Percentiles rank a stretch among this genome's conserved stretches.
Conservation (phyloP, 2,113 vertebrate species). For the Pungitius pungitius region DNA sequence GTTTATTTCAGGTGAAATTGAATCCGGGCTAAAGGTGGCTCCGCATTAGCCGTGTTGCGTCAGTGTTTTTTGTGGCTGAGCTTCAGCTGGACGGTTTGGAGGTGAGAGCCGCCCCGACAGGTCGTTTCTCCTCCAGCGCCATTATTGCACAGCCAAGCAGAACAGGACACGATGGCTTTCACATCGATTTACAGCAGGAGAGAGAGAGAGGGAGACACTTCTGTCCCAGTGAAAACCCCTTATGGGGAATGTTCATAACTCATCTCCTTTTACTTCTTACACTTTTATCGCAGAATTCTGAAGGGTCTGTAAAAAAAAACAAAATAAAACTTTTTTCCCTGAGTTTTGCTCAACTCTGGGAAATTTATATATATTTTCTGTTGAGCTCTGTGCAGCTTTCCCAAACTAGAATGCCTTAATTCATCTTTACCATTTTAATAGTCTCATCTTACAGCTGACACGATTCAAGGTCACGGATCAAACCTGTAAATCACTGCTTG, state of each 20-base stretch:
- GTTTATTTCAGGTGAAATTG: too few species aligned
- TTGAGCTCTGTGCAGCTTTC: not conserved
- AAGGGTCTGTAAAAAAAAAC: too few species aligned
- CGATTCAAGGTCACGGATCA: not conserved
- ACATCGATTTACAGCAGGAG: constrained; percentile 45
- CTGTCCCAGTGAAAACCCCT: not conserved
- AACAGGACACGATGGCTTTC: constrained; percentile 44
- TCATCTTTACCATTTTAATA: too few species aligned
- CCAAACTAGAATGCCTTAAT: not conserved
- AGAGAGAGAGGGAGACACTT: not conserved
- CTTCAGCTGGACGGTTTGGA: constrained; percentile 5
- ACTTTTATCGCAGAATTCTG: too few species aligned
- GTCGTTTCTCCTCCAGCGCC: constrained; percentile 37
- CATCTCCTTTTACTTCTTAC: not conserved
- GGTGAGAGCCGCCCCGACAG: constrained; percentile 39
- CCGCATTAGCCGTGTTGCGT: not conserved
- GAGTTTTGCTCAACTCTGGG: not conserved
- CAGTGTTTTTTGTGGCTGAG: not conserved
- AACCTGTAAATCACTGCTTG: not conserved
- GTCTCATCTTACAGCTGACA: not conserved
- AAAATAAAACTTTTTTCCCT: too few species aligned
- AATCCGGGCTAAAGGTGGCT: not conserved
- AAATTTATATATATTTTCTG: not conserved
- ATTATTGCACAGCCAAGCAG: constrained; percentile 64
- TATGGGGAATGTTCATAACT: not conserved